Conservation (phyloP, 2,888 invertebrate genomes). For the Acleris cristana region DNA sequence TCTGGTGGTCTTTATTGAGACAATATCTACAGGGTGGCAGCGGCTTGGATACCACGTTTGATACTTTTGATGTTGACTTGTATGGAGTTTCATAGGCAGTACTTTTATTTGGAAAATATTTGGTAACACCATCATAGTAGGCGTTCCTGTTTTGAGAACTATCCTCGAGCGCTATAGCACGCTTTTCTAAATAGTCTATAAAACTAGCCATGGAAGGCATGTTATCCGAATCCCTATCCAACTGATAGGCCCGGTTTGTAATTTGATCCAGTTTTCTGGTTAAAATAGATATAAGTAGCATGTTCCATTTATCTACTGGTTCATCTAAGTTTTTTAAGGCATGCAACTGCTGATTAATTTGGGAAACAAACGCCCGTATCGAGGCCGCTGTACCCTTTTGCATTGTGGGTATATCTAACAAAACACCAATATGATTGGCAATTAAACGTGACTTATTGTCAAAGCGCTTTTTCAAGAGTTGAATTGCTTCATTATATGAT, state of each 20-base stretch:
- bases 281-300: slow-evolving; percentile 10
- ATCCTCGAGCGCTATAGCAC: slow-evolving; percentile 33
- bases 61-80: not conserved
- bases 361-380: slow-evolving; percentile 32
- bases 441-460: not conserved
- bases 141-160: slow-evolving; percentile 16
- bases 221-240: slow-evolving; percentile 2
- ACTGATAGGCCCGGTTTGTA: slow-evolving; percentile 7
- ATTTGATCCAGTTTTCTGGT: slow-evolving; percentile 4
- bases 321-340: slow-evolving; percentile 22
- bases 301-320: slow-evolving; percentile 25
- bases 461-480: not conserved
- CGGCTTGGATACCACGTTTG: slow-evolving; percentile 10
- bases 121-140: slow-evolving; percentile 7
- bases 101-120: slow-evolving; percentile 3
- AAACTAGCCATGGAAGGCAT: slow-evolving; percentile 7
- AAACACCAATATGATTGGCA: not conserved
- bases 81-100: slow-evolving; percentile 5
- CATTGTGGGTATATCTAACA: not conserved
- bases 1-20: slow-evolving; percentile 5
- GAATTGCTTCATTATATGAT: not conserved
- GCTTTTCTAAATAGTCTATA: slow-evolving; percentile 27
- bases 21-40: slow-evolving; percentile 11
- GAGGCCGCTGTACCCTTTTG: slow-evolving; percentile 13
- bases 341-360: slow-evolving; percentile 23